Conservation (phyloP, 1,140 invertebrate species). For the Rhyzopertha dominica region DNA sequence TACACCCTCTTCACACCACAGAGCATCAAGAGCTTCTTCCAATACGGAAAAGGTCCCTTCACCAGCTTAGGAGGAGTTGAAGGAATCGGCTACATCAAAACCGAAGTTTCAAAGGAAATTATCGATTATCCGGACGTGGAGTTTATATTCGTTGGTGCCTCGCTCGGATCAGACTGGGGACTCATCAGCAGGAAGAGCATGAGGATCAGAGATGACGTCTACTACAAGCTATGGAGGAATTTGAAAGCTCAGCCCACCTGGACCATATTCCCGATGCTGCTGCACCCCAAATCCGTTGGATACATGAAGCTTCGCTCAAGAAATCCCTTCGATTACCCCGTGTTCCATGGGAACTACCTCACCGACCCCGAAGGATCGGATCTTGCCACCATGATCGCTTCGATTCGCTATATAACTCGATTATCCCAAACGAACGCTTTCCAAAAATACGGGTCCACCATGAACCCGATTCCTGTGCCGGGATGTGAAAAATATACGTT, state of each 20-base stretch:
- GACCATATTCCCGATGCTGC: slow-evolving; percentile 63
- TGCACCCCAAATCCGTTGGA: slow-evolving; percentile 70
- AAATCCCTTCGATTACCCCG: slow-evolving; percentile 66
- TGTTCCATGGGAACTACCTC: slow-evolving; percentile 59
- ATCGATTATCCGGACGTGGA: slow-evolving; percentile 60
- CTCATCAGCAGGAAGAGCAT: no score
- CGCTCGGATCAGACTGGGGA: slow-evolving; percentile 35
- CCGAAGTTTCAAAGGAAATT: slow-evolving; percentile 43
- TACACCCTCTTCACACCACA: slow-evolving; percentile 7
- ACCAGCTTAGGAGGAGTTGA: slow-evolving; percentile 49
- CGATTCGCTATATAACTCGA: slow-evolving; percentile 23
- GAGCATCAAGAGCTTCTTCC: slow-evolving; percentile 8
- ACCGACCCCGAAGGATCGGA: slow-evolving; percentile 53
- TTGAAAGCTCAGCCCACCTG: slow-evolving; percentile 56
- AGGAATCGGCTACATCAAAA: slow-evolving; percentile 50
- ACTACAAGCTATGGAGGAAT: slow-evolving; percentile 27
- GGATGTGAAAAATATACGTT: slow-evolving; percentile 26
- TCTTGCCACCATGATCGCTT: slow-evolving; percentile 25
- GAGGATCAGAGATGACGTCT: slow-evolving; percentile 33
- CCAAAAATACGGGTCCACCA: slow-evolving; percentile 16
- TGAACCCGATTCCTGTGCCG: slow-evolving; percentile 18
- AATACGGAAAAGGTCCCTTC: slow-evolving; percentile 30
- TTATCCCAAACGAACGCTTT: slow-evolving; percentile 25
- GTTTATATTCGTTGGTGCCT: slow-evolving; percentile 49
- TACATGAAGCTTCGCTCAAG: slow-evolving; percentile 58